Evolutionary conservation across 1,140 invertebrate genomes (phyloP).

Genomic region (Leptonema lineaticorne): DNA sequence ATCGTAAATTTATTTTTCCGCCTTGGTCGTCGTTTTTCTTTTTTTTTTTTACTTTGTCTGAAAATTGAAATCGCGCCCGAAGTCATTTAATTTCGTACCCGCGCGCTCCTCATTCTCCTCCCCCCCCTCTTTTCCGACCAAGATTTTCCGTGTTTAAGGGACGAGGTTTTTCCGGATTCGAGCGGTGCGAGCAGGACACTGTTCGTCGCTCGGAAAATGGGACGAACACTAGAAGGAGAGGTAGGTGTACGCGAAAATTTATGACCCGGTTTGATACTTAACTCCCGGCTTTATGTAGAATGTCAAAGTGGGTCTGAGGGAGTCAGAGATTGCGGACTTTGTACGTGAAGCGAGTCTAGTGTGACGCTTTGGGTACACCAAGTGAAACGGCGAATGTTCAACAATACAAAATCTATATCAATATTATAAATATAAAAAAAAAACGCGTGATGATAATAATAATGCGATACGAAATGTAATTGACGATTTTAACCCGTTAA

Average conservation of each 20-base stretch:
- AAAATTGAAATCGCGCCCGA: constrained; percentile 35
- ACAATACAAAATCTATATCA: constrained; percentile 33
- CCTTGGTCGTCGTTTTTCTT: too few relatives aligned
- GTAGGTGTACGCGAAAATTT: constrained; percentile 34
- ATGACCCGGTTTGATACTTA: constrained; percentile 34
- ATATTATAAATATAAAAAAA: too few relatives aligned
- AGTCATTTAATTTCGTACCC: constrained; percentile 27
- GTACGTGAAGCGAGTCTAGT: too few relatives aligned
- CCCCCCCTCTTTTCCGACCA: neutral
- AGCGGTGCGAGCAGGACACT: neutral
- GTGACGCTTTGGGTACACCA: neutral
- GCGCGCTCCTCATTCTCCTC: neutral
- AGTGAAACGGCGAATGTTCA: neutral
- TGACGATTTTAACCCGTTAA: too few relatives aligned
- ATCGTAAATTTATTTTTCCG: constrained; percentile 35
- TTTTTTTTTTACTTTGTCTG: too few relatives aligned
- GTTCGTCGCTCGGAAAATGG: neutral
- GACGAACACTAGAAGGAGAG: neutral
- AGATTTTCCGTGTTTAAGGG: neutral
- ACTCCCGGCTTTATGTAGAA: constrained; percentile 30
- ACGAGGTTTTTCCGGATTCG: neutral
- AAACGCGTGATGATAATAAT: constrained; percentile 27
- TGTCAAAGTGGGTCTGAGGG: constrained; percentile 24
- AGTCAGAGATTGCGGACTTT: too few relatives aligned
- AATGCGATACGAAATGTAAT: too few relatives aligned